Percentiles rank a stretch among this genome's conserved stretches.
These are phyloP conservation scores for Felis catus DNA, from an alignment of 2,113 vertebrate genomes.

Conservation along the genomic window F.catus_Fca126_mat1.0 CM031418.1:65476001-65476500, in stretches of 20 bases:
- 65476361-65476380: neutral
- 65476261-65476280: neutral
- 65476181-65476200: neutral
- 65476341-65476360: neutral
- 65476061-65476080: neutral
- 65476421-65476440: neutral
- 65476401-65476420: neutral
- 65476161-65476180: neutral
- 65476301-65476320: neutral
- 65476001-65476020: neutral
- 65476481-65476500: neutral
- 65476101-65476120: neutral
- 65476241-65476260: neutral
- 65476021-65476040: neutral
- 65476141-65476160: neutral
- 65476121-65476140: neutral
- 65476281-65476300: neutral
- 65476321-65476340: neutral
- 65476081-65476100: neutral
- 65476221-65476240: neutral
- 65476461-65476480: neutral
- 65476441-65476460: neutral
- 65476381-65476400: neutral
- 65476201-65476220: too few species aligned
- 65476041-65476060: neutral